These are phyloP conservation scores for Drosophila bocqueti DNA, from an alignment of 1,140 invertebrate species.

Conservation along the genomic window DNA sequence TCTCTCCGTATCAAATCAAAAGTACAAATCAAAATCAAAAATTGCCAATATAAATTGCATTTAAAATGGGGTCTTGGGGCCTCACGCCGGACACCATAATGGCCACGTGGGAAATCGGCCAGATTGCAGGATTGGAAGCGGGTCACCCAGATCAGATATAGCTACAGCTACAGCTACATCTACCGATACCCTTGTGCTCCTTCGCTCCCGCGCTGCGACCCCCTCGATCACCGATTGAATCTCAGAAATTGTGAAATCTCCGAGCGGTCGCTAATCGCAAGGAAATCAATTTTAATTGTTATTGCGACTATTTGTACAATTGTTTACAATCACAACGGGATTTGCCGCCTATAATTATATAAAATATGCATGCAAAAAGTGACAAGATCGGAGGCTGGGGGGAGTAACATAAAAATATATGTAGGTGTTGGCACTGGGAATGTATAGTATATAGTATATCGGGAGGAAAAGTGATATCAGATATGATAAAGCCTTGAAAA, in stretches of 20 bases:
- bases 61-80: constrained; percentile 3
- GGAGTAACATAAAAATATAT: not conserved
- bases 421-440: not conserved
- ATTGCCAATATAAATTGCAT: constrained; percentile 8
- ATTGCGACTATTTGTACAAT: constrained; percentile 50
- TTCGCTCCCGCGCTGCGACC: not conserved
- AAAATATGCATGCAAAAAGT: constrained; percentile 29
- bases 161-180: not conserved
- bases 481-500: not conserved
- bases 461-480: not conserved
- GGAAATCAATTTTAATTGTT: constrained; percentile 45
- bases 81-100: not conserved
- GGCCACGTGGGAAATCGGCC: constrained; percentile 31
- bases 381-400: constrained; percentile 13
- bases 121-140: constrained; percentile 35
- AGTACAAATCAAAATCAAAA: not conserved
- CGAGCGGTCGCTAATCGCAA: constrained; percentile 18
- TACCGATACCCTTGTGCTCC: constrained; percentile 30
- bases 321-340: constrained; percentile 29
- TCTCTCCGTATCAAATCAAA: not conserved
- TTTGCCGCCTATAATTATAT: constrained; percentile 28
- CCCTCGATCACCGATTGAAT: not conserved
- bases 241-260: constrained; percentile 3
- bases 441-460: not conserved
- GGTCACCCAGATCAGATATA: constrained; percentile 22